Conservation (phyloP, 2,113 vertebrate species). For the Haemorhous mexicanus region DNA sequence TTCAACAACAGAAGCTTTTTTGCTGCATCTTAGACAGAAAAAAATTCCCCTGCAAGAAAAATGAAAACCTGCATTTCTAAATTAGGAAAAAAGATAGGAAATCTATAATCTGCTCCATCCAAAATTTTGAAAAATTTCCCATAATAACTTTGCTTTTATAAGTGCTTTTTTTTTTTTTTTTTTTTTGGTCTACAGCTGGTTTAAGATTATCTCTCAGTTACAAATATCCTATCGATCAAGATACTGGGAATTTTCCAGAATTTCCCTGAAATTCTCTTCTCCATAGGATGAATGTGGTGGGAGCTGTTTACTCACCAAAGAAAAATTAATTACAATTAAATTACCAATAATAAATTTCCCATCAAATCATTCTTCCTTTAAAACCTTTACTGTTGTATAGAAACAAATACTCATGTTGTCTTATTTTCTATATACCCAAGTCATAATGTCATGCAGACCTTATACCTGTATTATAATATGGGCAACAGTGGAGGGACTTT, state of each 20-base stretch:
- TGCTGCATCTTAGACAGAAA: neutral
- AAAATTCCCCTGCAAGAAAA: neutral
- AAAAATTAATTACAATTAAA: neutral
- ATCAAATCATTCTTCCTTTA: neutral
- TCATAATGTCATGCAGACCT: neutral
- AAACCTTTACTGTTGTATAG: neutral
- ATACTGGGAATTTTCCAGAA: neutral
- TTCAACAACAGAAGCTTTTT: neutral
- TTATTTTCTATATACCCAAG: neutral
- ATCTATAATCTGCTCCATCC: neutral
- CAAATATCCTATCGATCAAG: neutral
- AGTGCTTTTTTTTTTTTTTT: neutral
- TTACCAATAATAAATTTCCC: neutral
- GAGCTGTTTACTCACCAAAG: neutral
- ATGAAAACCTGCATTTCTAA: neutral
- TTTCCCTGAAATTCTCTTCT: neutral
- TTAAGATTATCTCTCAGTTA: neutral
- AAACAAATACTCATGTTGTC: neutral
- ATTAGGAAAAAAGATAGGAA: neutral
- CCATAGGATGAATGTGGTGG: neutral
- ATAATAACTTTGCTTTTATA: neutral
- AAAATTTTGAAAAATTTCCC: neutral
- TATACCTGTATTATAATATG: neutral
- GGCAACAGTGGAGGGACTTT: neutral
- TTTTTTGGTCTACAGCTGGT: neutral